Conservation (phyloP, 2,888 invertebrate species). For the Polydesmus complanatus region DNA sequence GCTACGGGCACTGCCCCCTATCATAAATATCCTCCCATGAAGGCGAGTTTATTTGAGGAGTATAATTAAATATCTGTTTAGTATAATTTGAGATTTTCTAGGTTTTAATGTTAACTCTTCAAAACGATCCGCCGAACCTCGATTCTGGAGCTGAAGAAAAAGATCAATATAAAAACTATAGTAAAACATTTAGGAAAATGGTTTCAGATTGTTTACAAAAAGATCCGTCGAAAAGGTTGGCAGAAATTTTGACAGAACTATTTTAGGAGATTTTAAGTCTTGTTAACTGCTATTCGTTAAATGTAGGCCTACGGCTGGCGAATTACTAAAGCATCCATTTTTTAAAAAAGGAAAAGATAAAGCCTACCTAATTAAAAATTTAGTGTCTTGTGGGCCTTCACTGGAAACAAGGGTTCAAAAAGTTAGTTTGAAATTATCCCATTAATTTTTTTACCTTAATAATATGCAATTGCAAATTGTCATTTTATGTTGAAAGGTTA, state of each 20-base stretch:
- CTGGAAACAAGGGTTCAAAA: slow-evolving; percentile 82
- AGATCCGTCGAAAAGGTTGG: slow-evolving; percentile 68
- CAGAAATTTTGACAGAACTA: not conserved
- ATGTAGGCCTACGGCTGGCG: slow-evolving; percentile 71
- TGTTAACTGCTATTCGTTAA: not conserved
- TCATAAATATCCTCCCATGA: slow-evolving; percentile 98
- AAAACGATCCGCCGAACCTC: slow-evolving; percentile 92
- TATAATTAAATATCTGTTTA: not conserved
- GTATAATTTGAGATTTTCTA: slow-evolving; percentile 20
- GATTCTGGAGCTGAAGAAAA: slow-evolving; percentile 92
- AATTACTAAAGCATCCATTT: slow-evolving; percentile 90
- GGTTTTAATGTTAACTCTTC: slow-evolving; percentile 88
- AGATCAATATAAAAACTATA: slow-evolving; percentile 95
- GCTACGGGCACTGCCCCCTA: slow-evolving; percentile 92
- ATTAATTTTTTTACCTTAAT: no score
- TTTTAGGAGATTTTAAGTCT: not conserved
- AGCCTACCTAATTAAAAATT: slow-evolving; percentile 68
- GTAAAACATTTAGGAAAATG: slow-evolving; percentile 94
- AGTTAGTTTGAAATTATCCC: slow-evolving; percentile 37
- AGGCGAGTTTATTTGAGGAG: slow-evolving; percentile 37
- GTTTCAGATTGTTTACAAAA: slow-evolving; percentile 92
- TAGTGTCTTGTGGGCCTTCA: slow-evolving; percentile 72
- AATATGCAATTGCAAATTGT: no score
- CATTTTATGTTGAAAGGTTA: slow-evolving; percentile 21
- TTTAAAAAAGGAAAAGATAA: slow-evolving; percentile 95